phyloP scores from a whole-genome alignment of 2,888 invertebrate genomes.

The Torymus texanus region DNA sequence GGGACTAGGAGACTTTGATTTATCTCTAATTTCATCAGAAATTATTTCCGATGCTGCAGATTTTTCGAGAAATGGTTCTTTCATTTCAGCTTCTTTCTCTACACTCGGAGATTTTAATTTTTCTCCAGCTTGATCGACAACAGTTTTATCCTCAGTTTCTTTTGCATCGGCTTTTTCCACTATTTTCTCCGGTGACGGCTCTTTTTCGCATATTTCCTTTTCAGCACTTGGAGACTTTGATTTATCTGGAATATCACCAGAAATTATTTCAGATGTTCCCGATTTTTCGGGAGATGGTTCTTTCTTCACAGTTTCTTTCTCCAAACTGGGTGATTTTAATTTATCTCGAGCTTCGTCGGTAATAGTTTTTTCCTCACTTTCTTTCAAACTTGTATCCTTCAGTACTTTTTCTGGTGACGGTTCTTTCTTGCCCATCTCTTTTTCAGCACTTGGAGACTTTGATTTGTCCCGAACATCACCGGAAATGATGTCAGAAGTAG shows the following conservation, averaged over 20 bases:
- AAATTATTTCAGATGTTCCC: not conserved
- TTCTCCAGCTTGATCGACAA: not conserved
- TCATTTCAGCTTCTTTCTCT: not conserved
- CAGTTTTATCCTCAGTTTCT: no score
- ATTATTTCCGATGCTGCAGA: not conserved
- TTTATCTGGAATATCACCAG: not conserved
- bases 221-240: constrained; percentile 21
- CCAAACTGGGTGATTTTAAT: constrained; percentile 55
- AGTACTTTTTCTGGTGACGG: constrained; percentile 30
- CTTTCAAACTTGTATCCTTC: no score
- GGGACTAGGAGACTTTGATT: constrained; percentile 21
- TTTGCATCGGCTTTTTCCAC: not conserved
- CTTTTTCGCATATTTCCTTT: not conserved
- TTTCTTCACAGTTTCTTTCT: constrained; percentile 44
- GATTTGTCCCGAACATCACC: not conserved
- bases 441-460: constrained; percentile 42
- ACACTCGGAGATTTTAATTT: constrained; percentile 41
- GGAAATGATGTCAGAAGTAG: no score
- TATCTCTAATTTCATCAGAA: not conserved
- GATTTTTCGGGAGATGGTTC: constrained; percentile 8
- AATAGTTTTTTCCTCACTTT: no score
- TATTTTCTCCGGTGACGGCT: not conserved
- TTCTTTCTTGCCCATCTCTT: constrained; percentile 54
- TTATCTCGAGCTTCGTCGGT: not conserved
- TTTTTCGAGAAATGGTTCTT: no score